Base-by-base conservation (phyloP, 2,797 vertebrate genomes). In the Acestrorhynchus altus region DNA sequence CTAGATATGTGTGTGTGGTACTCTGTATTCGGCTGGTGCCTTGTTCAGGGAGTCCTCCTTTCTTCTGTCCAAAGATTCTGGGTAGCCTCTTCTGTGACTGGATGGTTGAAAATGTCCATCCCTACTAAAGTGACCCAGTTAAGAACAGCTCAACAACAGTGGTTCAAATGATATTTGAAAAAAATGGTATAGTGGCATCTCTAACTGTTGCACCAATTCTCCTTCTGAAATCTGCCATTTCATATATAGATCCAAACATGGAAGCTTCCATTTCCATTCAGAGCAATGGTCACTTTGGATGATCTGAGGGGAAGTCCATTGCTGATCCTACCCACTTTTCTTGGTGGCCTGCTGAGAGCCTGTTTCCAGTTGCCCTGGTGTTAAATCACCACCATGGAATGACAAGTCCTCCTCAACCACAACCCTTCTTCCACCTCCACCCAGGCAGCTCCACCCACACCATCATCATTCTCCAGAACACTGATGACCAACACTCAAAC, bases 371-470 rank as follows among this genome's bases (percentile, higher is more conserved):
- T 65, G 9, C 81, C 59, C 18, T 68, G 72, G 44, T 52, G 71
- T 78, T 84, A 74, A 76, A 82, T 81, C 73, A 74, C 77, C 24
- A 46, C 40, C 46, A 57, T 71, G 46, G 77, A 83, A 83, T 51
- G 31, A 59, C 68, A 51, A 78, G 78, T 35, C 69, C 67, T 7
- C 72, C 69, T 40, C 64, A 73, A 78, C 80, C 66, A 24, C 51
- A 78, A 69, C 28, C 46, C 20, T 31, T 76, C 60, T 26, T 73
- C 60, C 28, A 72, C 52, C 73, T 81, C 76, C 78, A 73, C 68
- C 79, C 40, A 73, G 40, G 47, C 79, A 76, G 42, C 47, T 77
- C 61, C 46, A 51, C 69, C 75, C 75, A 66, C 16, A 9, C 65
- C 20, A 24, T 49, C 46, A 61, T 39, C 49, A 67, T 51, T n/a